Conservation (phyloP, 2,888 invertebrate genomes). For the Cataglyphis cursor region DNA sequence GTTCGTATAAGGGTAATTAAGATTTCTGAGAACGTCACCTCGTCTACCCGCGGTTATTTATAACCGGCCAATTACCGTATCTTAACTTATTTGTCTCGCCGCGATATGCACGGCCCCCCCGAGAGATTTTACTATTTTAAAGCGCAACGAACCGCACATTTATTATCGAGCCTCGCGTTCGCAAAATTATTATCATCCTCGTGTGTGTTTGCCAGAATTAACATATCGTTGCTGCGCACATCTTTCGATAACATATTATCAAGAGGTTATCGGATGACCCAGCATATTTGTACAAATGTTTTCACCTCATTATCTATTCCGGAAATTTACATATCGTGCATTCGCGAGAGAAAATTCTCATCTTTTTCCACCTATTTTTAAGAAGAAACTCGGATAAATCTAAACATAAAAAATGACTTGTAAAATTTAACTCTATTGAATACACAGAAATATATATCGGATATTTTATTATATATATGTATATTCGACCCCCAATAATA, state of each 20-base stretch:
- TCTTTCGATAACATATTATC: slow-evolving; percentile 29
- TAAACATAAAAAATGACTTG: not conserved
- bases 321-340: slow-evolving; percentile 22
- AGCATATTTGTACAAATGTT: slow-evolving; percentile 44
- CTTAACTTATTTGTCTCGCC: not conserved
- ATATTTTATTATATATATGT: not conserved
- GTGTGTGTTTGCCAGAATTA: slow-evolving; percentile 34
- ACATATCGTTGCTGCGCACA: slow-evolving; percentile 45
- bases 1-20: slow-evolving; percentile 41
- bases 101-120: not conserved
- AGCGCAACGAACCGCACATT: not conserved
- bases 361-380: not conserved
- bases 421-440: not conserved
- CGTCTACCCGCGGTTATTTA: slow-evolving; percentile 32
- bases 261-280: slow-evolving; percentile 40
- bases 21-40: slow-evolving; percentile 32
- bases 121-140: slow-evolving; percentile 8
- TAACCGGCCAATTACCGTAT: slow-evolving; percentile 28
- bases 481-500: not conserved
- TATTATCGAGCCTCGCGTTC: not conserved
- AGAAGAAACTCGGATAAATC: not conserved
- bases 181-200: slow-evolving; percentile 25
- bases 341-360: not conserved
- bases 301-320: slow-evolving; percentile 39
- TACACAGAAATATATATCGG: not conserved